A percentile compares a stretch with the other conserved stretches of the same genome.
phyloP scores from a whole-genome alignment of 2,113 vertebrate genomes.

The Cygnus atratus region DNA sequence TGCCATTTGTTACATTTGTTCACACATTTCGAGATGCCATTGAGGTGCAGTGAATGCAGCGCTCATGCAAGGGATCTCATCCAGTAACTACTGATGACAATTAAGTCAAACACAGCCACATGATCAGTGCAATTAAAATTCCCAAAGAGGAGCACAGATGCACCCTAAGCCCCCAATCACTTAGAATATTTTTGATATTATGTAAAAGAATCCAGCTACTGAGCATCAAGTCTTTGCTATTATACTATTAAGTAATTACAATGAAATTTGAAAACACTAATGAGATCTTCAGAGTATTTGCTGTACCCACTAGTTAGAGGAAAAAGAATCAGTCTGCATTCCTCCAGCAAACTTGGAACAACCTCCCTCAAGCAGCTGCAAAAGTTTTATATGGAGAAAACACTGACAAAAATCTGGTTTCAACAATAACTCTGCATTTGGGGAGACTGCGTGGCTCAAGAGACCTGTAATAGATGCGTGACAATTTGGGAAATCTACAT shows the following conservation, averaged over 20 bases:
- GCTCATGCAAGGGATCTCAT: background rate
- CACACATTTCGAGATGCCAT: background rate
- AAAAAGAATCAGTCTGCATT: background rate
- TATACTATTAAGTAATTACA: constrained; percentile 58
- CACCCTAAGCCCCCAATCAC: background rate
- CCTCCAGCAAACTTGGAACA: background rate
- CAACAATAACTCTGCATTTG: background rate
- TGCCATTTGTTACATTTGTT: background rate
- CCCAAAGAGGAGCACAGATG: constrained; percentile 45
- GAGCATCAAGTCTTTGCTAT: constrained; percentile 42
- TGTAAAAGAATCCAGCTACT: constrained; percentile 37
- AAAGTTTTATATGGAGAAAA: background rate
- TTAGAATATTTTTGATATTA: constrained; percentile 46
- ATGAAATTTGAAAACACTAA: constrained; percentile 49
- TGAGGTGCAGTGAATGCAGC: background rate
- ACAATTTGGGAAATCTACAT: background rate
- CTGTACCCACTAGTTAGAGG: background rate
- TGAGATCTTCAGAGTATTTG: constrained; percentile 8
- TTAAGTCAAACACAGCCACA: constrained; percentile 38
- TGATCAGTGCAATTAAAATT: constrained; percentile 56
- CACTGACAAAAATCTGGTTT: background rate
- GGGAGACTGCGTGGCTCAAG: background rate
- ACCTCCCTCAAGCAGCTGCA: background rate
- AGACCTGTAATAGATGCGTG: background rate
- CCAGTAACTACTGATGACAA: constrained; percentile 27